phyloP scores from a whole-genome alignment of 2,797 vertebrate genomes.

The Sternotherus odoratus region DNA sequence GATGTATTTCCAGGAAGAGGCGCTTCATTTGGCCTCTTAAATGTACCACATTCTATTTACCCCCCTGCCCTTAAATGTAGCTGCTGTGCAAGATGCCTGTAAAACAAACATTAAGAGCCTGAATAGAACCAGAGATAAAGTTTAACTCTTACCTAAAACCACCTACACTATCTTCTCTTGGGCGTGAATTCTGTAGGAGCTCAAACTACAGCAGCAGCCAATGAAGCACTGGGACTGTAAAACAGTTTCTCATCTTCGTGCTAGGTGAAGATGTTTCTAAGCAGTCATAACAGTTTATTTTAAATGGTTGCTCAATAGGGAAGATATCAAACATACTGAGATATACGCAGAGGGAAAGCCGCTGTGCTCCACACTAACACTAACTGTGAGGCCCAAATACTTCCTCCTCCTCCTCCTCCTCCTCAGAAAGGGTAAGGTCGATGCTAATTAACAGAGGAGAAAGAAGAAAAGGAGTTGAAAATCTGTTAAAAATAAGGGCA shows the following conservation, averaged over 20 bases:
- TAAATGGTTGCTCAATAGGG: not conserved
- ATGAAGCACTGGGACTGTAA: not conserved
- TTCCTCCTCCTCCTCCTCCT: too few relatives aligned
- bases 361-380: not conserved
- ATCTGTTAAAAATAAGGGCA: not conserved
- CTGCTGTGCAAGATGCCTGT: fast-evolving
- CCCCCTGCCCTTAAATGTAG: fast-evolving
- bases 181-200: not conserved
- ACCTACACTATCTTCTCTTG: not conserved
- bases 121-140: not conserved
- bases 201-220: not conserved
- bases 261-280: not conserved
- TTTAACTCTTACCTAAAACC: not conserved
- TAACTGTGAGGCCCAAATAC: not conserved
- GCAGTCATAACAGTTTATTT: not conserved
- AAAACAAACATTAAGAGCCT: fast-evolving
- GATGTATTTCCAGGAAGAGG: not conserved
- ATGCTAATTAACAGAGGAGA: not conserved
- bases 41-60: fast-evolving
- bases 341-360: not conserved
- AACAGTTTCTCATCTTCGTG: not conserved
- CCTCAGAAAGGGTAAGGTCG: not conserved
- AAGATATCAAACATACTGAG: not conserved
- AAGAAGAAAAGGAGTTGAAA: not conserved
- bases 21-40: not conserved